These are phyloP conservation scores for Pollicipes pollicipes DNA, from an alignment of 1,140 invertebrate species.

Conservation along the genomic window DNA sequence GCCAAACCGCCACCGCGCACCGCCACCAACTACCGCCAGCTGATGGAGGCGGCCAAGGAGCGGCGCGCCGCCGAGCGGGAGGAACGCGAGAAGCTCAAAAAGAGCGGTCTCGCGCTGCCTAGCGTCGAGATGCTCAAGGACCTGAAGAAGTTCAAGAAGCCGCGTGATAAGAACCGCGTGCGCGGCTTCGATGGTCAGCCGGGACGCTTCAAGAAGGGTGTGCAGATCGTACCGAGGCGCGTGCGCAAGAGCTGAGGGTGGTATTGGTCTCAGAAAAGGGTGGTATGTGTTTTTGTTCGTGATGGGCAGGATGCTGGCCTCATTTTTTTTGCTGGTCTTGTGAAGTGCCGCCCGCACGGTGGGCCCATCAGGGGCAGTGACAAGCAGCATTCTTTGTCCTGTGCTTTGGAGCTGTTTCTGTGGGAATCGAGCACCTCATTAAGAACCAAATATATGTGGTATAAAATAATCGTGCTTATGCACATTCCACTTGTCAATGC, in stretches of 20 bases:
- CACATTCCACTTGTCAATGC: no score
- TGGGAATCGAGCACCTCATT: no score
- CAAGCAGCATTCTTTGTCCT: no score
- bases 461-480: no score
- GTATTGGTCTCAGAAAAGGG: no score
- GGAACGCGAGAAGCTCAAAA: not conserved
- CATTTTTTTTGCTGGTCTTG: no score
- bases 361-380: no score
- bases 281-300: no score
- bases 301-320: no score
- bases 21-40: not conserved
- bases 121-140: not conserved
- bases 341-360: no score
- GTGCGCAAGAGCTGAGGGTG: not conserved
- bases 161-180: not conserved
- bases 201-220: not conserved
- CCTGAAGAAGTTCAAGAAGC: constrained; percentile 1
- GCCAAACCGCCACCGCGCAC: not conserved
- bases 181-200: not conserved
- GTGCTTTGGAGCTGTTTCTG: no score
- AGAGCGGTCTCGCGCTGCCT: not conserved
- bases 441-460: no score
- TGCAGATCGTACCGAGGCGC: not conserved
- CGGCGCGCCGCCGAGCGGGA: not conserved
- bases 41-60: not conserved